Percentiles rank a stretch among this genome's conserved stretches.
These are phyloP conservation scores for Drosophila meridionalis DNA, from an alignment of 2,888 invertebrate genomes.

Conservation along the genomic window DNA sequence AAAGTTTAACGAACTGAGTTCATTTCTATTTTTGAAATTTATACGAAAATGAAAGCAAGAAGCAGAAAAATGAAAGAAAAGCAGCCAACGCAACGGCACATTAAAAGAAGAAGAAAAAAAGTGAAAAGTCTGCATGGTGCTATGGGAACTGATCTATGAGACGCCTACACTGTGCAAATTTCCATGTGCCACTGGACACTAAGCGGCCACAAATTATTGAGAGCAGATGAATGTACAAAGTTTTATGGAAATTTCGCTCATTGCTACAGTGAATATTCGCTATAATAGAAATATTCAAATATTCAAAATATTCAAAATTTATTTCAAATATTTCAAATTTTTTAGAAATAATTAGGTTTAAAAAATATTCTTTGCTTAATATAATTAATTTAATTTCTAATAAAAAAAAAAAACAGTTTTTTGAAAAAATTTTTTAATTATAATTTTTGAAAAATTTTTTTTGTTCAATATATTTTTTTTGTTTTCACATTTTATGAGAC, in stretches of 20 bases:
- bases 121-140: conserved; percentile 79
- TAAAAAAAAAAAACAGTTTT: too few species aligned
- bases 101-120: conserved; percentile 50
- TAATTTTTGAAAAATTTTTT: too few species aligned
- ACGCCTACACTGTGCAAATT: conserved; percentile 81
- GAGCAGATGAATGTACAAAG: conserved; percentile 55
- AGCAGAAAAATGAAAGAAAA: conserved; percentile 26
- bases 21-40: conserved; percentile 85
- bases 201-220: conserved; percentile 49
- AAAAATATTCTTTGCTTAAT: too few species aligned
- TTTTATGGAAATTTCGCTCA: conserved; percentile 3
- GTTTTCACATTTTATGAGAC: too few species aligned
- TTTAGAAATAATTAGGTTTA: too few species aligned
- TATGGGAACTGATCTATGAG: conserved; percentile 49
- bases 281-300: not conserved
- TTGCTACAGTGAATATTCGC: conserved; percentile 33
- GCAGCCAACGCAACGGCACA: conserved; percentile 38
- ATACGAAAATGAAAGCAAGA: conserved; percentile 53
- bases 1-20: conserved; percentile 86
- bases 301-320: too few species aligned
- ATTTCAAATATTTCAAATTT: too few species aligned
- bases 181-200: conserved; percentile 60
- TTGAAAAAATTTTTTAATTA: too few species aligned
- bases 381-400: too few species aligned
- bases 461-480: too few species aligned